Conservation (phyloP, 2,888 invertebrate genomes). For the Scaptomyza caliginosa region DNA sequence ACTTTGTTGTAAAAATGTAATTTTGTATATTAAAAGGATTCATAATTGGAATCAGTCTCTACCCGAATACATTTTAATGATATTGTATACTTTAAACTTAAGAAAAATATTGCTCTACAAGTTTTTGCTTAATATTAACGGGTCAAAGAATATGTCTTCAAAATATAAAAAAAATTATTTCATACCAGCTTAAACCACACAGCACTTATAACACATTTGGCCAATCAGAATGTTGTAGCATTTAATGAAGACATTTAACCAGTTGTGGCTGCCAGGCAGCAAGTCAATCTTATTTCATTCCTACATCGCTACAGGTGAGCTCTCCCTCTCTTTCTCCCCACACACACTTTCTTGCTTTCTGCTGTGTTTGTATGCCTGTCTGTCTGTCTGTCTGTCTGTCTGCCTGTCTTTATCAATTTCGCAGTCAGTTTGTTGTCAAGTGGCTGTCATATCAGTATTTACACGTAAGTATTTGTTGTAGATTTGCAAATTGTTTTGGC, state of each 20-base stretch:
- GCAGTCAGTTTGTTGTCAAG: slow-evolving; percentile 55
- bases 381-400: background rate
- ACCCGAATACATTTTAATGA: too few species aligned
- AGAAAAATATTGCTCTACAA: too few species aligned
- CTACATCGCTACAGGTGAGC: slow-evolving; percentile 57
- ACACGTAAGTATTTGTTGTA: slow-evolving; percentile 72
- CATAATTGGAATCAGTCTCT: too few species aligned
- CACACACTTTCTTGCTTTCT: background rate
- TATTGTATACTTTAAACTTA: too few species aligned
- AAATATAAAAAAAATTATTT: background rate
- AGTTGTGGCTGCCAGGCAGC: slow-evolving; percentile 43
- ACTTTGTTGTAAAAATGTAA: too few species aligned
- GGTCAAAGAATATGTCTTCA: too few species aligned
- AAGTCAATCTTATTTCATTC: slow-evolving; percentile 12
- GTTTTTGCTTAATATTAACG: too few species aligned
- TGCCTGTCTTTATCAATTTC: slow-evolving; percentile 48
- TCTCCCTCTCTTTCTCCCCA: background rate
- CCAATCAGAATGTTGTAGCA: slow-evolving; percentile 7
- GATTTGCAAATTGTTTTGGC: slow-evolving; percentile 82
- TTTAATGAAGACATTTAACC: slow-evolving; percentile 53
- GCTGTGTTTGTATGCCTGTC: slow-evolving; percentile 14
- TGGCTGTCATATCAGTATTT: slow-evolving; percentile 80
- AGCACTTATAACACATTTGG: background rate
- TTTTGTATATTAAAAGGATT: too few species aligned
- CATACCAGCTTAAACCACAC: background rate